Percentiles rank a stretch among this genome's conserved stretches.
These are phyloP conservation scores for Neoscelio sp. DNA, from an alignment of 2,888 invertebrate genomes.

Conservation along the genomic window DNA sequence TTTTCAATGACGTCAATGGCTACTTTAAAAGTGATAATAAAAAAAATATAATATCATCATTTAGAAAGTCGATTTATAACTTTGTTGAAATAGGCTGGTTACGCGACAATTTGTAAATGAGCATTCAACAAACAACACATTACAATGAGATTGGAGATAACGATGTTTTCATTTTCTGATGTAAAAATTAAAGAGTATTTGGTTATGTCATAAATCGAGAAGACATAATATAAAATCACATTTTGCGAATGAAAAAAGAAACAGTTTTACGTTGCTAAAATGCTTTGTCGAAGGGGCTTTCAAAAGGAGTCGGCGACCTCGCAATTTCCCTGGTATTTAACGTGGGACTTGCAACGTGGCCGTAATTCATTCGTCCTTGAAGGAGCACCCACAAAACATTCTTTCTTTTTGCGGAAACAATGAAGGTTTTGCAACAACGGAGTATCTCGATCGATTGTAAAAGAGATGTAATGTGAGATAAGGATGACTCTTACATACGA, in stretches of 20 bases:
- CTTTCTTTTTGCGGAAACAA: slow-evolving; percentile 53
- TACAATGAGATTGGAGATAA: neutral
- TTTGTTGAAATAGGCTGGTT: neutral
- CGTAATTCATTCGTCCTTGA: slow-evolving; percentile 49
- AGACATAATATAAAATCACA: neutral
- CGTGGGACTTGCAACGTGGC: slow-evolving; percentile 30
- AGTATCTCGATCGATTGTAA: slow-evolving; percentile 48
- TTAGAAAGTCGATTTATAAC: slow-evolving; percentile 20
- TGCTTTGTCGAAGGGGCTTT: neutral
- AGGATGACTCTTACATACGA: slow-evolving; percentile 8
- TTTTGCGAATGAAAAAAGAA: neutral
- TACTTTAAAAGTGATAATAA: neutral
- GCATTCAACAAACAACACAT: neutral
- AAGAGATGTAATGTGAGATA: neutral
- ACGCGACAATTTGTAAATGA: neutral
- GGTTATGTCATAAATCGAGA: neutral
- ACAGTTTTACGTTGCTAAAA: neutral
- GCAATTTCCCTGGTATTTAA: slow-evolving; percentile 37
- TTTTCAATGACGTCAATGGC: neutral
- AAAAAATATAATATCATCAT: slow-evolving; percentile 9
- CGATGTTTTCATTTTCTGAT: no score
- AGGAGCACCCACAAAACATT: slow-evolving; percentile 59
- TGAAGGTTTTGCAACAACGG: slow-evolving; percentile 43
- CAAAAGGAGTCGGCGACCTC: slow-evolving; percentile 48
- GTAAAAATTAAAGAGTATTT: no score